Evolutionary conservation across 2,797 vertebrate species (phyloP), one percentile per base, ranked within the genome.

Genomic region (Phalanger gymnotis): DNA sequence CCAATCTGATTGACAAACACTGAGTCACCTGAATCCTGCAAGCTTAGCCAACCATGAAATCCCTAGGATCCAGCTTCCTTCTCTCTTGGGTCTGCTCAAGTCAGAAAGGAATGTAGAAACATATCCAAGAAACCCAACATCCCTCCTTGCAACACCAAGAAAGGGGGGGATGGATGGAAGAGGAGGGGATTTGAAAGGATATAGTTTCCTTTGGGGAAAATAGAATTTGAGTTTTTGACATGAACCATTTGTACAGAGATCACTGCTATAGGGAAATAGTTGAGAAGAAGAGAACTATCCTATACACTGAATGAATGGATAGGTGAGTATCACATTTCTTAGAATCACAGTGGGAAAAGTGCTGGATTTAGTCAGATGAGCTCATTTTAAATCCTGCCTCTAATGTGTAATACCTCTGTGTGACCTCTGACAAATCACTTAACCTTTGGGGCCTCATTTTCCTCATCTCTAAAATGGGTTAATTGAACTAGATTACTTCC

Each of bases 1-100:
- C 87, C 55, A 92, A 90, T 11, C 40, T 90, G 52, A 54, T 91
- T 55, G 96, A 94, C 96, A 97, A 96, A 34, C 53, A 56, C 11
- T 51, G 2, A 66, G 90, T 47, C 95, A 92, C 52, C 93, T 81
- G 53, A 27, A 27, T 94, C 30, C 92, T 91, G 11, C 73, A 91
- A 95, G 94, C 54, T 90, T 34, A 34, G 73, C 22, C 40, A 87
- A 51, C 73, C 40, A 87, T 40, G 0, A 47, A 87, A 87, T 87
- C 22, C 73, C 9, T 87, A 22, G 73, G 14, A 27, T 30, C 53
- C 92, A 53, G 31, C 19, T 96, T 53, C 54, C 93, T 11, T 91
- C 66, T 95, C 16, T 56, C 89, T 0, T 47, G 92, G 92, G 12
- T 19, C 25, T 96, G 2, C 94, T 4, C 40, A 95, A 96, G n/a